Conservation (phyloP, 2,797 vertebrate species). For the Erpetoichthys calabaricus region DNA sequence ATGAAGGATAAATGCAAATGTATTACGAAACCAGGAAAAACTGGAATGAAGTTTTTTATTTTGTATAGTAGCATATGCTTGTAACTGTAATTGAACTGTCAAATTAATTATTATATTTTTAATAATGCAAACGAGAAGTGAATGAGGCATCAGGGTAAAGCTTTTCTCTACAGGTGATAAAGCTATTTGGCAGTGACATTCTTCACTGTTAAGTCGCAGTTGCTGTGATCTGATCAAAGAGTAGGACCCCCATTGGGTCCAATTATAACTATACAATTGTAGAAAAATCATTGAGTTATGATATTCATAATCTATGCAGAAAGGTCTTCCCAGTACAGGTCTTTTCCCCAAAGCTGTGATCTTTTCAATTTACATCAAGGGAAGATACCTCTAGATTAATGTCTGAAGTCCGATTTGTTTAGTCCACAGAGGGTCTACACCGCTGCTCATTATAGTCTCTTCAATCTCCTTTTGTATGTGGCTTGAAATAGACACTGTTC, state of each 20-base stretch:
- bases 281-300: slow-evolving; percentile 72
- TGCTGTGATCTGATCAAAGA: slow-evolving; percentile 95
- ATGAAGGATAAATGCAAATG: too few species aligned
- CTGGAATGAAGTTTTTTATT: too few species aligned
- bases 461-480: slow-evolving; percentile 52
- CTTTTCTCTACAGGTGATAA: slow-evolving; percentile 97
- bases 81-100: slow-evolving; percentile 70
- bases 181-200: slow-evolving; percentile 97
- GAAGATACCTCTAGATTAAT: slow-evolving; percentile 74
- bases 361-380: slow-evolving; percentile 88
- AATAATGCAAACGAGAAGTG: slow-evolving; percentile 86
- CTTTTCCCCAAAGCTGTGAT: slow-evolving; percentile 87
- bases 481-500: slow-evolving; percentile 60
- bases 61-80: too few species aligned
- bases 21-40: too few species aligned
- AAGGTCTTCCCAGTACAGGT: slow-evolving; percentile 77
- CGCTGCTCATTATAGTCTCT: slow-evolving; percentile 61
- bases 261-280: slow-evolving; percentile 92
- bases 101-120: slow-evolving; percentile 86
- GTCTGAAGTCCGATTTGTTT: slow-evolving; percentile 57
- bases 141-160: slow-evolving; percentile 80
- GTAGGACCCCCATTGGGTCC: slow-evolving; percentile 90
- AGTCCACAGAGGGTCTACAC: slow-evolving; percentile 64
- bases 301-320: slow-evolving; percentile 87
- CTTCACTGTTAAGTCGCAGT: slow-evolving; percentile 95